These are phyloP conservation scores for Microtus oregoni DNA, from an alignment of 2,113 vertebrate genomes.

Conservation along the genomic window DNA sequence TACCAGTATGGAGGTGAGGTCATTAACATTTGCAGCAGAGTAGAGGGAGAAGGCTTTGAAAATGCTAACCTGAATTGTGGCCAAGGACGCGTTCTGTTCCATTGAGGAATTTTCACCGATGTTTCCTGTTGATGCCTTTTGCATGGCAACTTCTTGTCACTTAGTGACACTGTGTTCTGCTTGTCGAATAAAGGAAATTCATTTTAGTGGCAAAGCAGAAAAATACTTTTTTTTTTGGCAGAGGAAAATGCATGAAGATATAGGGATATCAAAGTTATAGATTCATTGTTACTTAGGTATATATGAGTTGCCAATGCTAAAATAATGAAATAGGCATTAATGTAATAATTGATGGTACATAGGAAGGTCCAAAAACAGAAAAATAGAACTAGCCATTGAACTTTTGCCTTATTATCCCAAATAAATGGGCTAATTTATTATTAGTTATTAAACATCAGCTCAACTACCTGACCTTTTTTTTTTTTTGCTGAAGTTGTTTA, in stretches of 20 bases:
- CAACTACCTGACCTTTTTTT: background rate
- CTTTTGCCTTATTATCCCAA: constrained; percentile 45
- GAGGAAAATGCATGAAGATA: constrained; percentile 57
- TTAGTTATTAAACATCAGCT: background rate
- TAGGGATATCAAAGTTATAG: background rate
- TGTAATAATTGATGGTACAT: background rate
- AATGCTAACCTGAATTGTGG: constrained; percentile 78
- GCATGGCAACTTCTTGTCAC: constrained; percentile 83
- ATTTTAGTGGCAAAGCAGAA: constrained; percentile 65
- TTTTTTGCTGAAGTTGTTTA: constrained; percentile 16
- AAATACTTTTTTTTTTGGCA: constrained; percentile 75
- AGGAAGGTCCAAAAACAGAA: constrained; percentile 34
- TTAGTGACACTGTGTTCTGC: constrained; percentile 83
- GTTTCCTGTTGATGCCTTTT: constrained; percentile 86
- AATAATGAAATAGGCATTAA: constrained; percentile 39
- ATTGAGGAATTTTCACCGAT: constrained; percentile 84
- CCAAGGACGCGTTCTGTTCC: constrained; percentile 83
- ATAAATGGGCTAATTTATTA: background rate
- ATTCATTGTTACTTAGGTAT: background rate
- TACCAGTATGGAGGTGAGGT: constrained; percentile 80
- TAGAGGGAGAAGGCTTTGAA: constrained; percentile 72
- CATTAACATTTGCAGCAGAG: constrained; percentile 74
- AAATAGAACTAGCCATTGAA: background rate
- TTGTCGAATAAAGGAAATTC: constrained; percentile 81
- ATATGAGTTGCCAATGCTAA: constrained; percentile 4